Evolutionary conservation across 2,113 vertebrate genomes (phyloP).

Genomic region (Gallinago undulata): DNA sequence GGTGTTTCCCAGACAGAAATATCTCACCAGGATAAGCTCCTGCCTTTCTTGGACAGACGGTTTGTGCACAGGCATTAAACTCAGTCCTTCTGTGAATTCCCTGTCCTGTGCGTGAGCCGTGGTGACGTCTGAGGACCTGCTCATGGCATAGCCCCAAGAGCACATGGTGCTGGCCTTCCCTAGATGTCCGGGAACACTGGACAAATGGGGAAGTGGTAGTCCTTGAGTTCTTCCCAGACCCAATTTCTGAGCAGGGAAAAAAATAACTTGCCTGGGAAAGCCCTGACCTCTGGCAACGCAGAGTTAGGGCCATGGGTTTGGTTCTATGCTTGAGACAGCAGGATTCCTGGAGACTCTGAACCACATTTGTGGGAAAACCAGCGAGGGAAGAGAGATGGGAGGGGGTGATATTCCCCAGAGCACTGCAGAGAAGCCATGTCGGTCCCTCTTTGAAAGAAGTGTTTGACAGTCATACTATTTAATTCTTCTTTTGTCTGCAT

Average conservation of each 20-base stretch:
- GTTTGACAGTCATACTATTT: neutral
- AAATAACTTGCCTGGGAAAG: slow-evolving; percentile 16
- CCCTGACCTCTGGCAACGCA: neutral
- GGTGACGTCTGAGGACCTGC: neutral
- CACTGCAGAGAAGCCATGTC: neutral
- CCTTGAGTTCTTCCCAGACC: neutral
- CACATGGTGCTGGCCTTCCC: neutral
- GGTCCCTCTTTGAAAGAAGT: neutral
- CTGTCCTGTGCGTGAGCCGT: neutral
- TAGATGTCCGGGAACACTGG: neutral
- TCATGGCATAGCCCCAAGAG: rapidly evolving
- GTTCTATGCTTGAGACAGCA: neutral
- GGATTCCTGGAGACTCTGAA: neutral
- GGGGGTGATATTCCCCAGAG: neutral
- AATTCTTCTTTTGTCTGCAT: neutral
- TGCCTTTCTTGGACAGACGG: neutral
- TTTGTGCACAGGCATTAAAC: neutral
- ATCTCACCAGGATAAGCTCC: neutral
- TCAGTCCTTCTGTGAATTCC: neutral
- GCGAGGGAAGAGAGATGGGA: neutral
- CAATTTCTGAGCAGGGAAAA: neutral
- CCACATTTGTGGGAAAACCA: neutral
- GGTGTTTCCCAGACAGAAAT: slow-evolving; percentile 2
- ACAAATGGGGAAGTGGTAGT: neutral
- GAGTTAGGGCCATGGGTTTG: neutral